Base-by-base conservation (phyloP, 92 coral and sea anemone species). In the Palythoa caribaeorum region DNA sequence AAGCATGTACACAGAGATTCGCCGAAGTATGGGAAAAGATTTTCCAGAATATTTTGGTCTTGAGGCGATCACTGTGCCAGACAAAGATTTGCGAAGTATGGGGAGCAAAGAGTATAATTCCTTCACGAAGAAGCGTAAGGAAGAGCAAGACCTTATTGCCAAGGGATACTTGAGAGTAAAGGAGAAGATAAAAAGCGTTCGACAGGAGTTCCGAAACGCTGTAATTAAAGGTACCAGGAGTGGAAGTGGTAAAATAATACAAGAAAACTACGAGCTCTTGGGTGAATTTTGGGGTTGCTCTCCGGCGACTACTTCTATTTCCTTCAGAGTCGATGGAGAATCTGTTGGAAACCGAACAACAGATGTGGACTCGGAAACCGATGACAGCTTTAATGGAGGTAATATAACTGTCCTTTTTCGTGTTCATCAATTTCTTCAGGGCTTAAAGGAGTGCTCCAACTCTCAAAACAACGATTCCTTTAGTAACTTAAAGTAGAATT, bases 321-420 rank as follows among this genome's bases (percentile, higher is more conserved):
- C 74, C 40, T 80, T 80, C 21, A 73, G 86, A 19, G 54, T 80
- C 38, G 86, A 80, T 62, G 86, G 86, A 19, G 86, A 80, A n/a
- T 10, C 86, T 15, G 9, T 60, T 54, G 73, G 55, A 51, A 51
- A 17, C 73, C 37, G 37, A 69, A 69, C 37, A 36, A 36, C 13
- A 69, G 74, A 69, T 16, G 40, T 69, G 38, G 74, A 69, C 28
- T 12, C 74, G 37, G 74, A 69, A 21, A 69, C 38, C n/a, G 74
- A 69, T 37, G 74, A 69, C 74, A 69, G 74, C 74, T 19, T 69
- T 19, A 19, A 37, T 69, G 74, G 38, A 19, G 74, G 74, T 21
- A 69, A 1, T 69, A 69, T 17, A 17, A 11, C 6, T 51, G 6
- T 10, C 37, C 7, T 69, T 69, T n/a, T n/a, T 69, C 74, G 37